Conservation (phyloP, 1,140 invertebrate species). For the Hirudo medicinalis region DNA sequence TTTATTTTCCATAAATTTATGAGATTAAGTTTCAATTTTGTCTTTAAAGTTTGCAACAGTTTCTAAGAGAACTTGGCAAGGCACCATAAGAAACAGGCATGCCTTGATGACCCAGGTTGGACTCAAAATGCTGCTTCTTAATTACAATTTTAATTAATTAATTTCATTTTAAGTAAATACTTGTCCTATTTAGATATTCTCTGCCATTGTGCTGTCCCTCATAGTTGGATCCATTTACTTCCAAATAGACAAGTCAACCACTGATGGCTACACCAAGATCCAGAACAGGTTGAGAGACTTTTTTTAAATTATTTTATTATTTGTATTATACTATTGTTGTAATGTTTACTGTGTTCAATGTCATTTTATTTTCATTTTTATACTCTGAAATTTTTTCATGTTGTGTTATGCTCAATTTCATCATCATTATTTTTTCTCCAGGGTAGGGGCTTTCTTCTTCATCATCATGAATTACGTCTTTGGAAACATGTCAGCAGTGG, state of each 20-base stretch:
- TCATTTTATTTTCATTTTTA: neutral
- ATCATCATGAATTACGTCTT: constrained; percentile 26
- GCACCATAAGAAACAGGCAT: constrained; percentile 20
- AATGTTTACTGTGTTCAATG: too few species aligned
- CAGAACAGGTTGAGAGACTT: constrained; percentile 23
- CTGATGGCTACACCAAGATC: constrained; percentile 1
- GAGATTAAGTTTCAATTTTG: neutral
- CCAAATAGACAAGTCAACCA: constrained; percentile 19
- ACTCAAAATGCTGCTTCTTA: neutral
- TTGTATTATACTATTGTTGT: neutral
- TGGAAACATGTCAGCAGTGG: constrained; percentile 24
- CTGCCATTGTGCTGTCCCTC: constrained; percentile 23
- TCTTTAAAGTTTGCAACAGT: constrained; percentile 17
- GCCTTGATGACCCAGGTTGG: constrained; percentile 19
- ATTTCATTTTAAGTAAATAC: neutral
- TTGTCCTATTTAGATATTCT: constrained; percentile 19
- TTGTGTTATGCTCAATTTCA: neutral
- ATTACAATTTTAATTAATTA: neutral
- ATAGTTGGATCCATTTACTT: constrained; percentile 25
- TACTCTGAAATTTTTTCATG: neutral
- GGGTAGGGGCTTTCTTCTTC: constrained; percentile 26
- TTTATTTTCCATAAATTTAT: too few species aligned
- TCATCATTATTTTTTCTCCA: neutral
- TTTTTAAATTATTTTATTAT: neutral
- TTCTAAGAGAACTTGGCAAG: constrained; percentile 19